phyloP scores from a whole-genome alignment of 2,797 vertebrate genomes.

The Phoeniculus purpureus region DNA sequence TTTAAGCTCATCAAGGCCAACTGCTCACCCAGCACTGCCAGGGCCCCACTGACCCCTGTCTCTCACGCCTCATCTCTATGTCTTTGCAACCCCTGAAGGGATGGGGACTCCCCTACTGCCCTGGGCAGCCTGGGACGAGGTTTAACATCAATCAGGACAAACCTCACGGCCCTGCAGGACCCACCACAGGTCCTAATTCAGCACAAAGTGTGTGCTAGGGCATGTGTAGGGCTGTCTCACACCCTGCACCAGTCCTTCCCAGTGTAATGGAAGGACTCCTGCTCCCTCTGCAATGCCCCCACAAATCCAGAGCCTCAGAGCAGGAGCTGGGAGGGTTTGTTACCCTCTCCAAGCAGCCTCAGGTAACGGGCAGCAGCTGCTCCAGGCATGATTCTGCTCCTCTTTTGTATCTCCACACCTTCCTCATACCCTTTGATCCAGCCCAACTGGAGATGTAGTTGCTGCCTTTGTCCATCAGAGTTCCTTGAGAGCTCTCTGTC shows the following conservation, averaged over 20 bases:
- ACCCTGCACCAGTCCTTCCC: not conserved
- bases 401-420: not conserved
- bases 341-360: not conserved
- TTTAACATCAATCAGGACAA: not conserved
- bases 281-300: not conserved
- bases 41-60: no score
- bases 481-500: no score
- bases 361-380: not conserved
- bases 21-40: no score
- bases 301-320: not conserved
- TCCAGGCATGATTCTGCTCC: not conserved
- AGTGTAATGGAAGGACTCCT: not conserved
- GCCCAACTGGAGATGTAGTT: conserved; percentile 14
- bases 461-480: not conserved
- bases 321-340: not conserved
- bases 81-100: no score
- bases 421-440: not conserved
- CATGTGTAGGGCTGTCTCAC: accelerated
- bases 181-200: not conserved
- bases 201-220: not conserved
- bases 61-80: no score
- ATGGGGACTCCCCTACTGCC: no score
- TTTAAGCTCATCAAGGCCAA: no score
- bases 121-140: no score
- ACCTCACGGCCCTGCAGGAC: not conserved